Percentiles rank a stretch among this genome's conserved stretches.
Evolutionary conservation across 2,888 invertebrate species (phyloP).

Genomic region (Ecdyonurus torrentis): DNA sequence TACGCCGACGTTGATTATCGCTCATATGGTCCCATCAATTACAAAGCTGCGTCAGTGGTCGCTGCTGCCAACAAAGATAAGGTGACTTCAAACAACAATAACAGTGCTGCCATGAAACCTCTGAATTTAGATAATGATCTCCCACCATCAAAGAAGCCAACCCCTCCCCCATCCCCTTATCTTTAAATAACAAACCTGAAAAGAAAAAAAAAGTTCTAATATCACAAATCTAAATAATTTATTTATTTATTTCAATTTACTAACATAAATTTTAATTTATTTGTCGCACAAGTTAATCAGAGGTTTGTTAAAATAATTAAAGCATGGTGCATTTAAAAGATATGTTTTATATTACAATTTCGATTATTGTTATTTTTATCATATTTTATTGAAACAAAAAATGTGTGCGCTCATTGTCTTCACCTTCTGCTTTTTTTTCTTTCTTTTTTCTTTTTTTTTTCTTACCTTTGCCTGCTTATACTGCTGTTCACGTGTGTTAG

Average conservation of each 20-base stretch:
- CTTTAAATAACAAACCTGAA: background rate
- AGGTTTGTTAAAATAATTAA: background rate
- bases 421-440: no score
- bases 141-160: conserved; percentile 1
- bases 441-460: no score
- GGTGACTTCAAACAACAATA: background rate
- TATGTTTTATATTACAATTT: no score
- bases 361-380: no score
- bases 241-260: background rate
- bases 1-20: conserved; percentile 82
- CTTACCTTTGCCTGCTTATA: background rate
- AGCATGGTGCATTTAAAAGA: background rate
- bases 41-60: conserved; percentile 74
- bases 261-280: background rate
- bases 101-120: background rate
- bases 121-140: background rate
- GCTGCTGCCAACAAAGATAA: conserved; percentile 29
- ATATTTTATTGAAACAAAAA: no score
- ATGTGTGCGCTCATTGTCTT: no score
- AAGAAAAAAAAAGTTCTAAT: background rate
- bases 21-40: conserved; percentile 82
- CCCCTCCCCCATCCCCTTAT: background rate
- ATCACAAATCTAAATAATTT: background rate
- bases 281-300: background rate
- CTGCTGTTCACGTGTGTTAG: background rate